Evolutionary conservation across 2,888 invertebrate genomes (phyloP), one percentile per base, ranked within the genome.

Genomic region (Anticlea derivata): DNA sequence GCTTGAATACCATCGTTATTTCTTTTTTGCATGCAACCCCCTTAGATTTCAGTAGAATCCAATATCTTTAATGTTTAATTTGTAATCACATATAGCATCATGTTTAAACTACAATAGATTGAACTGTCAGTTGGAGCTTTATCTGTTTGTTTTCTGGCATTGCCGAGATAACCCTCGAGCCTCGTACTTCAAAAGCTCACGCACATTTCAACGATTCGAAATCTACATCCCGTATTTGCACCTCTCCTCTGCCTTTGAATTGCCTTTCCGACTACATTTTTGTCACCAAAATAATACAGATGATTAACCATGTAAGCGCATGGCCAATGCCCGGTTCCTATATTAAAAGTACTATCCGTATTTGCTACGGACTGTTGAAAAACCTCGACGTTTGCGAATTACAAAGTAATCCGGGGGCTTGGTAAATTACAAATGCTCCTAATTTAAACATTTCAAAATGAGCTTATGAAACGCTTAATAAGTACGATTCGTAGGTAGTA

Each of bases 61-160:
- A 62, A 61, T 57, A 74, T 50, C 27, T 61, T n/a, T 46, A 54
- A 55, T 59, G 53, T 47, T 50, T 58, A 47, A 57, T 57, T 51
- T 58, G 47, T 61, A 49, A 45, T 39, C 10, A 33, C 47, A 50
- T 54, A 69, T 73, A 76, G 73, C 74, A 75, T 71, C 70, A 65
- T 63, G 67, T 54, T 59, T 66, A 65, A 60, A 65, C 64, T 70
- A 66, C 64, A 67, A 60, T 73, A 63, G 66, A 69, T 64, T 62
- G 53, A 58, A 67, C 48, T 17, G 68, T 65, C 68, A 73, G 73
- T 79, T 54, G 68, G 81, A 86, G 88, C 89, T 90, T 90, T 88
- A 89, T 86, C 88, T 89, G 89, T 89, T 90, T 90, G 87, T 91
- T 91, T 90, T 91, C 90, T 91, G 89, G 87, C 88, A 91, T 88